phyloP scores from a whole-genome alignment of 2,888 invertebrate genomes.

The Oxycera nigricornis region DNA sequence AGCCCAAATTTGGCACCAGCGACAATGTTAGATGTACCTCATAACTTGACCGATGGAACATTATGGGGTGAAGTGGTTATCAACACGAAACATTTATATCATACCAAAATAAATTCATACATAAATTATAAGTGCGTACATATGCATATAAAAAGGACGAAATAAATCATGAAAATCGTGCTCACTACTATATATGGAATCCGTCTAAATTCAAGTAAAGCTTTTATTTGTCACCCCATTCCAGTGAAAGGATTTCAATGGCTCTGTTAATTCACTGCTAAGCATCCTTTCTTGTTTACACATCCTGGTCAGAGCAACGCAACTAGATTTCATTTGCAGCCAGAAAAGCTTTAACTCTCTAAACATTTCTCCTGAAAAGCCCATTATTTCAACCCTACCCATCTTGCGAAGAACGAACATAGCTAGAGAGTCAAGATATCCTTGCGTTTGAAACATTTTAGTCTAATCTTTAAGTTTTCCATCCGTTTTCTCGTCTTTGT shows the following conservation, averaged over 20 bases:
- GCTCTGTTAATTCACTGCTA: constrained; percentile 14
- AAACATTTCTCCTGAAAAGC: not conserved
- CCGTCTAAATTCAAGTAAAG: too few relatives aligned
- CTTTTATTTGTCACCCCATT: not conserved
- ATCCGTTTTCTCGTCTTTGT: constrained; percentile 7
- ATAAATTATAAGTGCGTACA: too few relatives aligned
- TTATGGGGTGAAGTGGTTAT: too few relatives aligned
- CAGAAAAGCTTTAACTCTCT: not conserved
- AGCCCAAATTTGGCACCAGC: too few relatives aligned
- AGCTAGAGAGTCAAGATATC: constrained; percentile 9
- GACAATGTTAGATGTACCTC: too few relatives aligned
- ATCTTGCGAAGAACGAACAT: not conserved
- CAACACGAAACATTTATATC: too few relatives aligned
- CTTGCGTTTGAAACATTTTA: constrained; percentile 21
- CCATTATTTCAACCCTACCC: not conserved
- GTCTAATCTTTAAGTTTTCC: constrained; percentile 30
- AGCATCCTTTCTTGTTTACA: not conserved
- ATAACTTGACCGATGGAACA: too few relatives aligned
- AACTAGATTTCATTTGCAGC: not conserved
- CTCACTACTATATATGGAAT: too few relatives aligned
- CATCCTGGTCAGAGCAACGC: not conserved
- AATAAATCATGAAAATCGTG: too few relatives aligned
- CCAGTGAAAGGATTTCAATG: not conserved
- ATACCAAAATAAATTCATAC: too few relatives aligned
- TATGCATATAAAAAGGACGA: too few relatives aligned